Base-by-base conservation (phyloP, 2,113 vertebrate species). In the Varanus salvator region DNA sequence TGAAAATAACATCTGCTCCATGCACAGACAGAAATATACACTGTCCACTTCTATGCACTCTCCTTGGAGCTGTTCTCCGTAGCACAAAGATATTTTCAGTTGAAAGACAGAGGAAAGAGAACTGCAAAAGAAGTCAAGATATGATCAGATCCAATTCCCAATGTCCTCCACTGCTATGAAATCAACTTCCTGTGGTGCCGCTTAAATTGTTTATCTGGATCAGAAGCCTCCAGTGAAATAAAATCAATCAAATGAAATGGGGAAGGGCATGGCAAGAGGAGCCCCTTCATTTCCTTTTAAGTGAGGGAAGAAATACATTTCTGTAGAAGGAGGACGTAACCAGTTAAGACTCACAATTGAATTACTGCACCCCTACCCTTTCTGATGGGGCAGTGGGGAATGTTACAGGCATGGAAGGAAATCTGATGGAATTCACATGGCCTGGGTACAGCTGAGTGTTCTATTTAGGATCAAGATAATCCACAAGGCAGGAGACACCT, bases 101-200 rank as follows among this genome's bases (percentile, higher is more conserved):
- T 90, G 85, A 92, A 92, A 1, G 77, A 81, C 91, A 90, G 12
- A 27, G n/a, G 34, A 76, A 84, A 89, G 23, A 29, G 54, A 19
- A 91, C 23, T 83, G 11, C 27, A 83, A 57, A 14, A 29, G 78
- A 12, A 92, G 48, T 3, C 4, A 89, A 72, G 6, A 88, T n/a
- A 90, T 83, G 11, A 64, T 80, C 71, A 50, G 48, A 27, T 11
- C 21, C 84, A 77, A 4, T 52, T 76, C 71, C 48, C n/a, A 82
- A 27, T 1, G 44, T 31, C 1, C 92, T 66, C 52, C 88, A 52
- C 75, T 85, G 0, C 57, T 90, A 21, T 27, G 54, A 52, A 60
- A 90, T 66, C 74, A 66, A 4, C 23, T 90, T 44, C 81, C 3
- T 25, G 80, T 38, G 74, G 87, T 57, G 57, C 15, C 69, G 8